These are phyloP conservation scores for Orchesella cincta DNA, from an alignment of 1,140 invertebrate species.

Conservation along the genomic window DNA sequence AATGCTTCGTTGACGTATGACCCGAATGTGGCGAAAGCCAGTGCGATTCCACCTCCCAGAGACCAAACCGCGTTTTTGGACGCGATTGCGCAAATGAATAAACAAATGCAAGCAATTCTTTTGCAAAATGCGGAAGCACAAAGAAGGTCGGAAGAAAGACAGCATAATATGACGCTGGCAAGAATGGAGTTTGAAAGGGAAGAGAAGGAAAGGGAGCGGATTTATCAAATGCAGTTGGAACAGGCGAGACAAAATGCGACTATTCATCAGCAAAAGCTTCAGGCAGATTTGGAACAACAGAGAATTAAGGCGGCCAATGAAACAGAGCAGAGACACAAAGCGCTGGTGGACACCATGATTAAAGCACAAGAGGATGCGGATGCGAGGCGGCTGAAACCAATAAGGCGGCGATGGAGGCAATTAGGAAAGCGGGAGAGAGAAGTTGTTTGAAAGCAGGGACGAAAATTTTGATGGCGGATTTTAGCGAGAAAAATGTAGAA, in stretches of 20 bases:
- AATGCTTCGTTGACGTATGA: neutral
- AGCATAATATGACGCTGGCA: neutral
- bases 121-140: neutral
- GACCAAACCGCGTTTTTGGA: too few relatives aligned
- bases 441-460: conserved; percentile 13
- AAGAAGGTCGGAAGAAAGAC: neutral
- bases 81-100: too few relatives aligned
- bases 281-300: neutral
- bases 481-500: neutral
- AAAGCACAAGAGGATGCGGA: neutral
- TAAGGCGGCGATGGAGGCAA: neutral
- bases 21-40: neutral
- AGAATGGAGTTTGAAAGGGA: neutral
- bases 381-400: too few relatives aligned
- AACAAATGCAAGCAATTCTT: too few relatives aligned
- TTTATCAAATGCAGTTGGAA: neutral
- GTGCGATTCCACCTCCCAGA: neutral
- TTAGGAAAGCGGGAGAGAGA: too few relatives aligned
- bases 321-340: neutral
- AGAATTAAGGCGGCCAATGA: neutral
- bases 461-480: neutral
- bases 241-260: neutral
- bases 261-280: too few relatives aligned
- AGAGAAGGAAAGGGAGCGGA: neutral
- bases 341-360: neutral